These are phyloP conservation scores for Xanthia icteritia DNA, from an alignment of 2,888 invertebrate genomes.

Conservation along the genomic window DNA sequence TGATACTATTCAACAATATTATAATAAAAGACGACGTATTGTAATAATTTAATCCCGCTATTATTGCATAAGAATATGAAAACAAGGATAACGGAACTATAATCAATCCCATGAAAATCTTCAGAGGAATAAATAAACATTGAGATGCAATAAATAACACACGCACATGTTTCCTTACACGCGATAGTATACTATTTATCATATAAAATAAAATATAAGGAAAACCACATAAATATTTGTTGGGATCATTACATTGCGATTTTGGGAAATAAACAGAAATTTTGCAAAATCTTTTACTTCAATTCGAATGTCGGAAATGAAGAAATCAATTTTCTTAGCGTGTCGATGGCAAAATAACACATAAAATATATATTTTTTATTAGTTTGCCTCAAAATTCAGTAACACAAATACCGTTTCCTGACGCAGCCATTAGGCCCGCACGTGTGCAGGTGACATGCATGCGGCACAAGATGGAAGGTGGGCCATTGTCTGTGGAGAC, in stretches of 20 bases:
- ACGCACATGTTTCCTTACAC: slow-evolving; percentile 47
- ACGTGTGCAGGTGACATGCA: too few relatives aligned
- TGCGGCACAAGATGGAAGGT: too few relatives aligned
- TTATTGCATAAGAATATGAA: background rate
- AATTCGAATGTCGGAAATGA: background rate
- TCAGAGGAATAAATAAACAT: slow-evolving; percentile 58
- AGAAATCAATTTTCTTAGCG: too few relatives aligned
- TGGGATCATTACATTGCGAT: background rate
- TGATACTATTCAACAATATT: background rate
- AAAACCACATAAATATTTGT: slow-evolving; percentile 27
- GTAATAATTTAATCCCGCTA: background rate
- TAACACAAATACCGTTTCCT: background rate
- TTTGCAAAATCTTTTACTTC: background rate
- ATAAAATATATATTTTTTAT: too few relatives aligned
- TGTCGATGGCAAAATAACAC: background rate
- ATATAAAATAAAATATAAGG: slow-evolving; percentile 51
- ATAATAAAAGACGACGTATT: background rate
- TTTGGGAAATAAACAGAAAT: background rate
- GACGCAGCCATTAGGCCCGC: background rate
- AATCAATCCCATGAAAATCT: slow-evolving; percentile 34
- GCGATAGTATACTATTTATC: slow-evolving; percentile 58
- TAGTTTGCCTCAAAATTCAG: background rate
- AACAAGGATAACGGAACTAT: slow-evolving; percentile 30
- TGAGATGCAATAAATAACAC: slow-evolving; percentile 61
- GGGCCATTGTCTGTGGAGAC: too few relatives aligned